Evolutionary conservation across 2,797 vertebrate species (phyloP).

Genomic region (Philypnodon macrostomus): DNA sequence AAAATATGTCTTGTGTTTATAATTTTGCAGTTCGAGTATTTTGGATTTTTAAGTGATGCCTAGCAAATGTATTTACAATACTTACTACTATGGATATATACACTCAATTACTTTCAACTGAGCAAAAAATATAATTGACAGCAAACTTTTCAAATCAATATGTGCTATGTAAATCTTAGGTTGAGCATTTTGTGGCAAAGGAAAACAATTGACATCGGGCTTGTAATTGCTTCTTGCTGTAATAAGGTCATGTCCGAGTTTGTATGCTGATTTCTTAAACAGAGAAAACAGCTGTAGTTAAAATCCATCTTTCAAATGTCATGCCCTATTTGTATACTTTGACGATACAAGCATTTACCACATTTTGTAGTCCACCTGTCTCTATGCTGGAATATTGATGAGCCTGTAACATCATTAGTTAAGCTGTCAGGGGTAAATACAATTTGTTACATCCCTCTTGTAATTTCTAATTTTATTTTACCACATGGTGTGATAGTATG

Average conservation of each 20-base stretch:
- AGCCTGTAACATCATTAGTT: conserved; percentile 16
- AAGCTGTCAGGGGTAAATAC: conserved; percentile 14
- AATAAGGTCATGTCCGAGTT: conserved; percentile 32
- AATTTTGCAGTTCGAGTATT: no score
- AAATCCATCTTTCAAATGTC: conserved; percentile 38
- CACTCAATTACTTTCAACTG: no score
- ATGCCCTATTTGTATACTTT: conserved; percentile 36
- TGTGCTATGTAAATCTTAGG: conserved; percentile 18
- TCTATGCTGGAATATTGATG: conserved; percentile 26
- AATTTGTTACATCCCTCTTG: conserved; percentile 12
- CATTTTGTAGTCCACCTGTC: conserved; percentile 16
- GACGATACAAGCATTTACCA: conserved; percentile 28
- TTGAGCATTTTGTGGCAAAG: conserved; percentile 20
- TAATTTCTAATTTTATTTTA: conserved; percentile 27
- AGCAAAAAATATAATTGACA: not conserved
- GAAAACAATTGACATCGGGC: conserved; percentile 42
- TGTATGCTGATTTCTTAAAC: conserved; percentile 23
- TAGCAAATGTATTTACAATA: no score
- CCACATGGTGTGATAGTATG: conserved; percentile 6
- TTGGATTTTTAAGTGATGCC: no score
- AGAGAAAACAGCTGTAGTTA: conserved; percentile 17
- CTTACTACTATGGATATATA: no score
- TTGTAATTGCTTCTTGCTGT: conserved; percentile 34
- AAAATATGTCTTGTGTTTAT: no score
- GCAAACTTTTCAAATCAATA: conserved; percentile 25